Percentiles rank a stretch among this genome's conserved stretches.
phyloP scores from a whole-genome alignment of 2,888 invertebrate species.

The Onchidella celtica region DNA sequence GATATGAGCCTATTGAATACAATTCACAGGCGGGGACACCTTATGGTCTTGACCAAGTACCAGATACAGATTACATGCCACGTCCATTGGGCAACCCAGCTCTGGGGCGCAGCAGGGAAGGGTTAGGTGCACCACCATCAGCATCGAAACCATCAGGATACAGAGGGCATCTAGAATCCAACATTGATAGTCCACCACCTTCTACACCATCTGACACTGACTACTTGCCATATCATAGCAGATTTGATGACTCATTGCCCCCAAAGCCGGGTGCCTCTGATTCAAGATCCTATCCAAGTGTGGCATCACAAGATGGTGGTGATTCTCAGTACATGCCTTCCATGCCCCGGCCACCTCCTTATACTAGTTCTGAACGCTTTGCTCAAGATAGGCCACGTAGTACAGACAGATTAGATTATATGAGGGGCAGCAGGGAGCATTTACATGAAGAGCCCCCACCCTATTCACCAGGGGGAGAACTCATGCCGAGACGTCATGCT shows the following conservation, averaged over 20 bases:
- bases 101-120: slow-evolving; percentile 33
- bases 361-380: slow-evolving; percentile 1
- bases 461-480: slow-evolving; percentile 19
- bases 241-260: slow-evolving; percentile 13
- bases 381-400: slow-evolving; percentile 21
- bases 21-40: neutral
- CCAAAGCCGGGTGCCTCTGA: slow-evolving; percentile 36
- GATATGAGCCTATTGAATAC: slow-evolving; percentile 48
- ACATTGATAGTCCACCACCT: slow-evolving; percentile 2
- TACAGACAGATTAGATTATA: slow-evolving; percentile 35
- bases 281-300: neutral
- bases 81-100: slow-evolving; percentile 34
- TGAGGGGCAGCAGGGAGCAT: slow-evolving; percentile 26
- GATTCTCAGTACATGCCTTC: slow-evolving; percentile 1
- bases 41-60: slow-evolving; percentile 28
- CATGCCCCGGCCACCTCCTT: slow-evolving; percentile 22
- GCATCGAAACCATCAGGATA: neutral
- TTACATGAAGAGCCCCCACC: slow-evolving; percentile 34
- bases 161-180: too few relatives aligned
- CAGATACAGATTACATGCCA: slow-evolving; percentile 47
- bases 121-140: slow-evolving; percentile 22
- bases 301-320: slow-evolving; percentile 21
- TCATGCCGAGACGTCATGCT: neutral
- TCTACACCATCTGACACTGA: slow-evolving; percentile 38
- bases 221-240: slow-evolving; percentile 30